Percentiles rank a stretch among this genome's conserved stretches.
Evolutionary conservation across 2,888 invertebrate species (phyloP).

Genomic region (Notocelia uddmanniana): DNA sequence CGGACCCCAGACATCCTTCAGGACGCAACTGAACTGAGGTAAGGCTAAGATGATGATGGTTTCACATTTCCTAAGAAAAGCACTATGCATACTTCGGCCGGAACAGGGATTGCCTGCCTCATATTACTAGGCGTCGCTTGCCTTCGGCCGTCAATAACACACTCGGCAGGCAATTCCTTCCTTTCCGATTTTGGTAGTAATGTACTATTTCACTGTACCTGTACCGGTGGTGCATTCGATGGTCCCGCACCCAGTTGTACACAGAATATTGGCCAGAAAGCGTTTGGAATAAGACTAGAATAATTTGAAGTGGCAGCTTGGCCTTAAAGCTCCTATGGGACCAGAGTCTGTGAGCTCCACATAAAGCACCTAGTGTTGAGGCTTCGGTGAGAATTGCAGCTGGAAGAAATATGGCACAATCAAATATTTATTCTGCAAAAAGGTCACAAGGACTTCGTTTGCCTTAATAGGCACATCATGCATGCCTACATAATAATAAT

Average conservation of each 20-base stretch:
- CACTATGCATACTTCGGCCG: too few species aligned
- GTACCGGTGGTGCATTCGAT: slow-evolving; percentile 91
- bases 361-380: slow-evolving; percentile 58
- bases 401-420: slow-evolving; percentile 48
- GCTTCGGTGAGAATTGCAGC: slow-evolving; percentile 49
- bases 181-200: too few species aligned
- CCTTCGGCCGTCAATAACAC: too few species aligned
- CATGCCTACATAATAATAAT: too few species aligned
- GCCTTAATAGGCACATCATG: not conserved
- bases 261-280: slow-evolving; percentile 79
- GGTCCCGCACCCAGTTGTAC: slow-evolving; percentile 87
- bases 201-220: too few species aligned
- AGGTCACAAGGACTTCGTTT: not conserved
- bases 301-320: slow-evolving; percentile 59
- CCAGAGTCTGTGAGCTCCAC: slow-evolving; percentile 64
- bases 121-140: too few species aligned
- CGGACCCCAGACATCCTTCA: too few species aligned
- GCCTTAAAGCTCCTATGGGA: slow-evolving; percentile 62
- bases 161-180: too few species aligned
- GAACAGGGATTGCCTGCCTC: too few species aligned
- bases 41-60: too few species aligned
- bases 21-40: too few species aligned
- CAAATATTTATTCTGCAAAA: not conserved
- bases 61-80: too few species aligned
- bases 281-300: slow-evolving; percentile 61